Percentiles rank a stretch among this genome's conserved stretches.
phyloP scores from a whole-genome alignment of 2,113 vertebrate species.

The Patagioenas fasciata region DNA sequence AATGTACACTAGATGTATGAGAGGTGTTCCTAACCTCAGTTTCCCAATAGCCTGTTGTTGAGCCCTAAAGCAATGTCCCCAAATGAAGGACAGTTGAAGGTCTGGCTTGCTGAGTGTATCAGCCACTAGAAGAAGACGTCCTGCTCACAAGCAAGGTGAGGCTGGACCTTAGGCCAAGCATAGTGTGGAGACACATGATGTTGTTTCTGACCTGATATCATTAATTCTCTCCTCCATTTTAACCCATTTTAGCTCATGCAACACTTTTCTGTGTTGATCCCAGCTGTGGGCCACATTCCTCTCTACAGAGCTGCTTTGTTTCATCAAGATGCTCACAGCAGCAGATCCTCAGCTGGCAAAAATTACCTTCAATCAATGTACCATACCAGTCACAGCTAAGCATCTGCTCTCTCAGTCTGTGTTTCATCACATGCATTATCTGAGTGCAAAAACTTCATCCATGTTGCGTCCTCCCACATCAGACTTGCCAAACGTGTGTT shows the following conservation, averaged over 20 bases:
- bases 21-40: not conserved
- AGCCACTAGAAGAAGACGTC: not conserved
- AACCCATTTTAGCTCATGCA: not conserved
- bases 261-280: not conserved
- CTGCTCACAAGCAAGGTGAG: not conserved
- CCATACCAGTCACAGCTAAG: not conserved
- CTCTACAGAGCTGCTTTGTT: not conserved
- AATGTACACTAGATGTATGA: not conserved
- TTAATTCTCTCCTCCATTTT: not conserved
- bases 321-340: not conserved
- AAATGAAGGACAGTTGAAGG: fast-evolving
- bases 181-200: not conserved
- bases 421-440: not conserved
- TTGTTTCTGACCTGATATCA: not conserved
- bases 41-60: not conserved
- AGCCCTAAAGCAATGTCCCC: not conserved
- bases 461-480: not conserved
- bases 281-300: not conserved
- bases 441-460: not conserved
- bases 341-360: not conserved
- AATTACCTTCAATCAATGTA: not conserved
- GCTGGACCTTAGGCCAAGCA: not conserved
- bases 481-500: not conserved
- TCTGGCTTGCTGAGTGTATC: not conserved
- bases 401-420: not conserved